phyloP scores from a whole-genome alignment of 1,140 invertebrate genomes.

The Drosophila virilis region DNA sequence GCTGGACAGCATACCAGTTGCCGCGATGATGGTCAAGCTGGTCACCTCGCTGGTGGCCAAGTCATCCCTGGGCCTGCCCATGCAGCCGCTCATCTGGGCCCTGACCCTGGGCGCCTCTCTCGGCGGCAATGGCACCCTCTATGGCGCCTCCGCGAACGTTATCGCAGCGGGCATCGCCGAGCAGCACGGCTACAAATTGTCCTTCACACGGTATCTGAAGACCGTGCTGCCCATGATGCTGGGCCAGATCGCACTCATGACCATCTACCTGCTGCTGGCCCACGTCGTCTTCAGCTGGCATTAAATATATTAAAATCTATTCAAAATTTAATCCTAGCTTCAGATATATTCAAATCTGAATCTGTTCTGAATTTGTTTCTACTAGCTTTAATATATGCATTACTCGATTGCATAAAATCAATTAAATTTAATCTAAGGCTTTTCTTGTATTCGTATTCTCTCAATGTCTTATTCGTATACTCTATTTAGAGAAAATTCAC shows the following conservation, averaged over 20 bases:
- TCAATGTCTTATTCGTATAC: too few relatives aligned
- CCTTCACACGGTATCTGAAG: conserved; percentile 86
- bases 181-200: conserved; percentile 92
- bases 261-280: conserved; percentile 88
- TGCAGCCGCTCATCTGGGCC: conserved; percentile 90
- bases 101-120: conserved; percentile 91
- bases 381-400: too few relatives aligned
- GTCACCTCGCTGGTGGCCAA: conserved; percentile 88
- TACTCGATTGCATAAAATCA: too few relatives aligned
- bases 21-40: conserved; percentile 92
- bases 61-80: conserved; percentile 86
- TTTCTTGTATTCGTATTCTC: too few relatives aligned
- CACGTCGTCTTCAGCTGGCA: conserved; percentile 89
- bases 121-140: conserved; percentile 92
- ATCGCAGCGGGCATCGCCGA: conserved; percentile 92
- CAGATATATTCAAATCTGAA: too few relatives aligned
- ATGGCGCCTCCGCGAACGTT: conserved; percentile 92
- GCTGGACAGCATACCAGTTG: conserved; percentile 93
- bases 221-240: conserved; percentile 92
- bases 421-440: too few relatives aligned
- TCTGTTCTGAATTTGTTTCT: too few relatives aligned
- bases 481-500: too few relatives aligned
- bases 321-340: too few relatives aligned
- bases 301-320: conserved; percentile 32
- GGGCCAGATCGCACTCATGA: conserved; percentile 87